Base-by-base conservation (phyloP, 2,113 vertebrate species). In the Oplegnathus fasciatus region DNA sequence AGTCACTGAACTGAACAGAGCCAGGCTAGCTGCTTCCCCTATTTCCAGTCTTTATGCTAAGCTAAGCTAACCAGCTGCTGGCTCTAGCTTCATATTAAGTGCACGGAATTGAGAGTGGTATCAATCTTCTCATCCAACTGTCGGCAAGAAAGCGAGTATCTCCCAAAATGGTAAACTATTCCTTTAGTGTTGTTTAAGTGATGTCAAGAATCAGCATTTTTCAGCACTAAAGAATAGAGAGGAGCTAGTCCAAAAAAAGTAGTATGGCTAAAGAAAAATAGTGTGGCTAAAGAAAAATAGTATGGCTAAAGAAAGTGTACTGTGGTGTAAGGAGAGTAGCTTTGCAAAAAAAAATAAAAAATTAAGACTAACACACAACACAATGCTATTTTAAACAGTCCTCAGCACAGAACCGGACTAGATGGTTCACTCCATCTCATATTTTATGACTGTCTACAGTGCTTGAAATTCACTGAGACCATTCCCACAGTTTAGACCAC, bases 401-500 rank as follows among this genome's bases (percentile, higher is more conserved):
- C 57, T 18, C 22, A 40, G 26, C 1, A 42, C 48, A 64, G 61
- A 60, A 67, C 32, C 46, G 7, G 24, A 78, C 52, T 48, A 28
- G 14, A 37, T 42, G n/a, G 20, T 67, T 78, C 24, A 46, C n/a
- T 75, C 14, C 34, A 13, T 68, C 18, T 58, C 20, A 20, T 30
- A 26, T 14, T 65, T 52, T n/a, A 32, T 37, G 28, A 72, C 40
- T n/a, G n/a, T n/a, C n/a, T n/a, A n/a, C n/a, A n/a, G n/a, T n/a
- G n/a, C n/a, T n/a, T n/a, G 34, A 37, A 30, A 70, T 26, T 32
- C 40, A 71, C 30, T 40, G 60, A 37, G 64, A 57, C 44, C 37
- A 48, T 54, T 74, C 6, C 76, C 62, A 79, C 72, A 81, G 70
- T 46, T 76, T 32, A 65, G 68, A 52, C 71, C 42, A 84, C 82